Evolutionary conservation across 2,888 invertebrate genomes (phyloP).

Genomic region (Tipula lateralis): DNA sequence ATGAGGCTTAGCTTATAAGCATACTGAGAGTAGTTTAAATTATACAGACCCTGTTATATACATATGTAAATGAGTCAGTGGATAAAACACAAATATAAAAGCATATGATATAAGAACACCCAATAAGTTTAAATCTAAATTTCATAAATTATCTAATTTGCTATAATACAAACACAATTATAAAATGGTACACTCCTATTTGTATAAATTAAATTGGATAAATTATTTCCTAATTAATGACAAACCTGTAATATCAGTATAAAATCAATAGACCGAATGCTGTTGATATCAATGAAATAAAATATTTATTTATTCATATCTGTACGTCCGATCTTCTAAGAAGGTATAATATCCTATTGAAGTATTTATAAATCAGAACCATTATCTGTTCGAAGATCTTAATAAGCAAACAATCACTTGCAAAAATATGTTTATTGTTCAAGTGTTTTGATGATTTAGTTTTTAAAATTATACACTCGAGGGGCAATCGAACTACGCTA

Average conservation of each 20-base stretch:
- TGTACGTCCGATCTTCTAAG: not conserved
- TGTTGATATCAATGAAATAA: not conserved
- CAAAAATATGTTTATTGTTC: not conserved
- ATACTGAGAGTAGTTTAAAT: too few species aligned
- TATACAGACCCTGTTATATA: too few species aligned
- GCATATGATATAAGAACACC: too few species aligned
- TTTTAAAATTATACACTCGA: not conserved
- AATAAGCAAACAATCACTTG: not conserved
- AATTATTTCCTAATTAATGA: not conserved
- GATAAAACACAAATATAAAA: too few species aligned
- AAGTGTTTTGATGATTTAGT: not conserved
- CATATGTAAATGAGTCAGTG: too few species aligned
- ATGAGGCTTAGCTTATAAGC: too few species aligned
- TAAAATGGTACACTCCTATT: not conserved
- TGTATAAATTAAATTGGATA: not conserved
- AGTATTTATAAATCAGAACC: not conserved
- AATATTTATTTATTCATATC: not conserved
- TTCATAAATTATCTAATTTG: not conserved
- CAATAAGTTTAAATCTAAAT: too few species aligned
- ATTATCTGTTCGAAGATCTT: not conserved
- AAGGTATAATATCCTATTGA: not conserved
- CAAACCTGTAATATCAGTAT: not conserved
- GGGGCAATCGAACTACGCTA: not conserved
- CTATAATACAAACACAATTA: not conserved
- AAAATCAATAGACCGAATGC: not conserved